Percentiles rank a stretch among this genome's conserved stretches.
phyloP scores from a whole-genome alignment of 2,888 invertebrate species.

The Mesorhabditis belari region DNA sequence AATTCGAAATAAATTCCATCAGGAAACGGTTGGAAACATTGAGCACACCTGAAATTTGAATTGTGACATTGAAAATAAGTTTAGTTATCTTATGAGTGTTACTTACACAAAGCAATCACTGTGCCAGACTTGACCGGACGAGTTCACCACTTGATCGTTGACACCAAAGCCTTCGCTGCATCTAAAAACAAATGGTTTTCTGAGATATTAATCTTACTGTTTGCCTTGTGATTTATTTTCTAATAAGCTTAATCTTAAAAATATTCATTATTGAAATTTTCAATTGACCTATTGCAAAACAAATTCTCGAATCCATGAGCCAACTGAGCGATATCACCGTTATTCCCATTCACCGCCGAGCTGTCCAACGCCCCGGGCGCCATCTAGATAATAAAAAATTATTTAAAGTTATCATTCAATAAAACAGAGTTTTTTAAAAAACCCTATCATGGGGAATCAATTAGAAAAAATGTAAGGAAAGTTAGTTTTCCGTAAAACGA shows the following conservation, averaged over 20 bases:
- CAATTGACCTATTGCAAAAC: conserved; percentile 36
- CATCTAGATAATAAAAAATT: conserved; percentile 12
- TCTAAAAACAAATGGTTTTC: conserved; percentile 64
- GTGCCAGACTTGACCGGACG: conserved; percentile 96
- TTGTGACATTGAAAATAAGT: not conserved
- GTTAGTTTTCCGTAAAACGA: too few species aligned
- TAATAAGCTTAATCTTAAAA: not conserved
- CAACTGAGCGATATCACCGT: too few species aligned
- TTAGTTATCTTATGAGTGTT: not conserved
- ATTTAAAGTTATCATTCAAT: not conserved
- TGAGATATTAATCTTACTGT: not conserved
- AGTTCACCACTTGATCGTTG: conserved; percentile 96
- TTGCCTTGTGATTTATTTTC: too few species aligned
- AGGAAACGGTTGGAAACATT: conserved; percentile 94
- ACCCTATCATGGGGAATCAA: not conserved
- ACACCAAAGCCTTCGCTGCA: conserved; percentile 92
- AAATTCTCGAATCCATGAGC: conserved; percentile 46
- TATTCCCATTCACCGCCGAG: conserved; percentile 26
- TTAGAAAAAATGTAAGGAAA: not conserved
- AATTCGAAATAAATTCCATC: conserved; percentile 97
- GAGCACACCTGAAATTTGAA: conserved; percentile 71
- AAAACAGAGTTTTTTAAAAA: not conserved
- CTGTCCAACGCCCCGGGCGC: conserved; percentile 33
- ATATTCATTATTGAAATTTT: not conserved
- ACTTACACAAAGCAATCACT: conserved; percentile 92